Percentiles rank a stretch among this genome's conserved stretches.
Conservation (phyloP, 2,113 vertebrate genomes). For the Eubucco bourcierii region DNA sequence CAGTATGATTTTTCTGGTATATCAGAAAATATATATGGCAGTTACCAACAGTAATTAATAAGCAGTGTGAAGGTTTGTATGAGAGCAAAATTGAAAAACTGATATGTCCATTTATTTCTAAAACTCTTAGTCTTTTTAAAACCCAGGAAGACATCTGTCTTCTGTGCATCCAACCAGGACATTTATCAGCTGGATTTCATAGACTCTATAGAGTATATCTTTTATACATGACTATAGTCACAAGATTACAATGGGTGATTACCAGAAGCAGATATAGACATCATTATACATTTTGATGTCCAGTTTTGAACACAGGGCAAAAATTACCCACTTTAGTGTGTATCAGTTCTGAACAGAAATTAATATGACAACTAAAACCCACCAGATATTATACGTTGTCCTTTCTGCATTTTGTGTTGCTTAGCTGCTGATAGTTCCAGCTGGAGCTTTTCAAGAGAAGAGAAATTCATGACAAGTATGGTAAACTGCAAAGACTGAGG, state of each 20-base stretch:
- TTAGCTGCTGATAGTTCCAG: background rate
- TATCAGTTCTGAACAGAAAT: background rate
- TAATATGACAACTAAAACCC: background rate
- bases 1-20: background rate
- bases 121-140: background rate
- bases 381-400: background rate
- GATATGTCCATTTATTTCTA: background rate
- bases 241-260: background rate
- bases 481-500: background rate
- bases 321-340: background rate
- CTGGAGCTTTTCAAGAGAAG: background rate
- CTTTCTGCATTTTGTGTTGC: background rate
- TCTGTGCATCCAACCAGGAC: background rate
- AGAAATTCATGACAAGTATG: background rate
- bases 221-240: background rate
- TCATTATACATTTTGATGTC: background rate
- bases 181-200: background rate
- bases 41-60: background rate
- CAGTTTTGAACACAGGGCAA: background rate
- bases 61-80: background rate
- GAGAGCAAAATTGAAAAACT: background rate
- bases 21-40: background rate
- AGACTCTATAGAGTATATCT: background rate
- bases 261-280: background rate
- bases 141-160: background rate